A percentile compares a stretch with the other conserved stretches of the same genome.
Conservation (phyloP, 2,888 invertebrate genomes). For the Tiliacea citrago region DNA sequence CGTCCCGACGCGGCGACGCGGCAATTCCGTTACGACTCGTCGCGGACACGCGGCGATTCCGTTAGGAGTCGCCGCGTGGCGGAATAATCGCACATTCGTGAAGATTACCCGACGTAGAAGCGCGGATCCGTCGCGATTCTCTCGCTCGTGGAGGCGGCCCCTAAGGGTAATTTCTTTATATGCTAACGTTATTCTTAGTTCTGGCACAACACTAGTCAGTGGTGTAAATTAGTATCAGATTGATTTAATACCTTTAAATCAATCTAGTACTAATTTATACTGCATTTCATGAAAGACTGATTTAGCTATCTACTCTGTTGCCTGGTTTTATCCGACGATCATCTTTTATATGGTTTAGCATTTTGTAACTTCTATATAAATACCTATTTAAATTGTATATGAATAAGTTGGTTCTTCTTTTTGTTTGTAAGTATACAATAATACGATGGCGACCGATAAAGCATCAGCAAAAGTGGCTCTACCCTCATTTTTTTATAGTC, state of each 20-base stretch:
- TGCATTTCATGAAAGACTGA: slow-evolving; percentile 59
- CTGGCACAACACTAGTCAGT: slow-evolving; percentile 35
- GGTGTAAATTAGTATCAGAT: slow-evolving; percentile 5
- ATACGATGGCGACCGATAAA: neutral
- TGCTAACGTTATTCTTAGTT: slow-evolving; percentile 24
- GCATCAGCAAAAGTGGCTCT: neutral
- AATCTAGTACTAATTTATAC: slow-evolving; percentile 28
- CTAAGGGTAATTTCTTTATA: slow-evolving; percentile 30
- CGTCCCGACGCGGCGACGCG: too few relatives aligned
- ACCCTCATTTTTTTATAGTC: neutral
- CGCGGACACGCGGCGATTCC: too few relatives aligned
- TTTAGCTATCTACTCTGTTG: slow-evolving; percentile 47
- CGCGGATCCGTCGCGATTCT: too few relatives aligned
- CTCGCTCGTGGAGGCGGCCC: too few relatives aligned
- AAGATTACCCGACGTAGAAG: too few relatives aligned
- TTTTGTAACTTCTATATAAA: neutral
- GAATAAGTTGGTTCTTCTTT: neutral
- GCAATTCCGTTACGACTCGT: too few relatives aligned
- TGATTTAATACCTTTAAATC: too few relatives aligned
- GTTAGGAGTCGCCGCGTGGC: too few relatives aligned
- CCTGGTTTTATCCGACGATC: slow-evolving; percentile 26
- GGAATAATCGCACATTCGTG: too few relatives aligned
- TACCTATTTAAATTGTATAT: neutral
- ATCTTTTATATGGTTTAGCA: slow-evolving; percentile 27
- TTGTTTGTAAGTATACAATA: neutral